Conservation (phyloP, 2,113 vertebrate species). For the Hepsetus odoe region DNA sequence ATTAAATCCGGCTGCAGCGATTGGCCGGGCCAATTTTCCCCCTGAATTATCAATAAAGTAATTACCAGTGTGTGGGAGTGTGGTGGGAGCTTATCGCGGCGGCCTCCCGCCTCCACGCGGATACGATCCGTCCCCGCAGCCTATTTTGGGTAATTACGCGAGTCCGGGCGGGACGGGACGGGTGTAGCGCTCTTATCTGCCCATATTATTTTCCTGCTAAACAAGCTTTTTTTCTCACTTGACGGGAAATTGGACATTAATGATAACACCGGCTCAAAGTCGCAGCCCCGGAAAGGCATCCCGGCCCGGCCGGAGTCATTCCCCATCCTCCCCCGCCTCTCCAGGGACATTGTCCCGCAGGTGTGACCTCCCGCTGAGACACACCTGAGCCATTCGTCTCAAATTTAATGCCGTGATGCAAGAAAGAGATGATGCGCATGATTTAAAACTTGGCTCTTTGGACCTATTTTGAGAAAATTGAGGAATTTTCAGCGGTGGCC, state of each 20-base stretch:
- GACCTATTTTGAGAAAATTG: too few species aligned
- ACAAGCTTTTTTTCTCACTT: constrained; percentile 60
- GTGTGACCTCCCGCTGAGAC: neutral
- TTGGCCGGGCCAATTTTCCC: constrained; percentile 76
- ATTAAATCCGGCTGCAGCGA: constrained; percentile 75
- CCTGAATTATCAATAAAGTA: constrained; percentile 84
- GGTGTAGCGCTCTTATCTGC: constrained; percentile 74
- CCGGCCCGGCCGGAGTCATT: constrained; percentile 52
- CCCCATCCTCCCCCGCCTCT: neutral
- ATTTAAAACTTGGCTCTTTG: too few species aligned
- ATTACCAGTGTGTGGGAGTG: constrained; percentile 79
- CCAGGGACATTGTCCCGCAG: neutral
- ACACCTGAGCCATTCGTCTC: neutral
- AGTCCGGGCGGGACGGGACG: constrained; percentile 69
- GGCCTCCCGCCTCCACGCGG: constrained; percentile 71
- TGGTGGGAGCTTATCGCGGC: constrained; percentile 74
- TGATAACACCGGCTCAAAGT: constrained; percentile 73
- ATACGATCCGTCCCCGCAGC: constrained; percentile 75
- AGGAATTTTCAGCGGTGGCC: too few species aligned
- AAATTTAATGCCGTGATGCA: neutral
- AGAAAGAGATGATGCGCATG: too few species aligned
- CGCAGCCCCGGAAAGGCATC: constrained; percentile 65
- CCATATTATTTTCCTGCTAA: constrained; percentile 74
- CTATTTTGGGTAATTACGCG: constrained; percentile 81
- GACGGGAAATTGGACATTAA: constrained; percentile 80